phyloP scores from a whole-genome alignment of 2,797 vertebrate genomes.

The Sebastes taczanowskii region DNA sequence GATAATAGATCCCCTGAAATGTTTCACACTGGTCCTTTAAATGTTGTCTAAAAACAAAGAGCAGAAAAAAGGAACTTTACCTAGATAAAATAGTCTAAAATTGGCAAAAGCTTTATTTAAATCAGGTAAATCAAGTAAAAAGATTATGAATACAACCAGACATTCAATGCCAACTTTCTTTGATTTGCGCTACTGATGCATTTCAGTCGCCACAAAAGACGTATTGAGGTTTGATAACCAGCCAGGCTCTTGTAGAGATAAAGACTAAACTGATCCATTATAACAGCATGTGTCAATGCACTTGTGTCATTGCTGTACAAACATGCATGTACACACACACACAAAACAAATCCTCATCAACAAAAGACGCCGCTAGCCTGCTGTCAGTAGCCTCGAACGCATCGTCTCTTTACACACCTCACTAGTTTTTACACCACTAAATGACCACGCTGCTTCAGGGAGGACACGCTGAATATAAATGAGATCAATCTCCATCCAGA shows the following conservation, averaged over 20 bases:
- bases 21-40: no score
- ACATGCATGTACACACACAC: not conserved
- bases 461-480: slow-evolving; percentile 24
- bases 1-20: no score
- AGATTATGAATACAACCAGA: not conserved
- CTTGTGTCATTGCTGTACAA: not conserved
- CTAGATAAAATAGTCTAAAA: not conserved
- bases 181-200: no score
- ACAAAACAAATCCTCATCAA: not conserved
- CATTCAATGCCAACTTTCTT: no score
- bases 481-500: slow-evolving; percentile 17
- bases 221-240: not conserved
- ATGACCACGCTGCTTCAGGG: slow-evolving; percentile 29
- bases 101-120: not conserved
- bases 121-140: not conserved
- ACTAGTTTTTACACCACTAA: slow-evolving; percentile 40
- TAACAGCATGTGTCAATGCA: not conserved
- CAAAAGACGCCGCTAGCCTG: not conserved
- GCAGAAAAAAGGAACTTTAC: not conserved
- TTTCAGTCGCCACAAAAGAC: no score
- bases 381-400: not conserved
- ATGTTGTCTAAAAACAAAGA: no score
- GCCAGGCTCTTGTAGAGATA: not conserved
- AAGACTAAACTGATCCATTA: not conserved
- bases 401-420: slow-evolving; percentile 35